Base-by-base conservation (phyloP, 1,140 invertebrate species). In the Saccostrea cuccullata region DNA sequence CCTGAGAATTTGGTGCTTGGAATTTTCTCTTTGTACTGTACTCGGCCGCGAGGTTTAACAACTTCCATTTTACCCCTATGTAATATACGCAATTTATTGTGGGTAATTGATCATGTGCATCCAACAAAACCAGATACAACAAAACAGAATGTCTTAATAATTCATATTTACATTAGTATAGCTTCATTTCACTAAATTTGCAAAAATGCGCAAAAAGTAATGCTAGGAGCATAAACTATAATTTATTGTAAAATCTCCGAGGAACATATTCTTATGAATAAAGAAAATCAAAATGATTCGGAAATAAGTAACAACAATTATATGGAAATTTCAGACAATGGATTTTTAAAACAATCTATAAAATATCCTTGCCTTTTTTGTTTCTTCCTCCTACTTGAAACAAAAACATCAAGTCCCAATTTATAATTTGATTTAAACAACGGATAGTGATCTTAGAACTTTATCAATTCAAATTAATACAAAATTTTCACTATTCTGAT, bases 151-250 rank as follows among this genome's bases (percentile, higher is more conserved):
- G 15, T 77, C 70, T 77, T 17, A 77, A 77, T 77, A 40, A 77
- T 77, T 77, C 70, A 77, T 77, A 77, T 77, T 77, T 77, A 77
- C 70, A 77, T 77, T 77, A 77, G 70, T 77, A 8, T 77, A 77
- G 70, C 70, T 77, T 30, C 70, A 77, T 77, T 77, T 77, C 70
- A 77, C 26, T 26, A 36, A 77, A 77, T 77, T 77, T 36, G 26
- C 26, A 36, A 23, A 77, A 77, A 17, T 77, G 26, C 70, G 15
- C 30, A 77, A 23, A 30, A 64, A 47, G 47, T 47, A 5, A 47
- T 47, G 47, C 47, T 47, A 47, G 47, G 5, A 47, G 5, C 9
- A 47, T 47, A 47, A 47, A 47, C 47, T 47, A 47, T 47, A 47
- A 47, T 47, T 47, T 47, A 47, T 47, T 47, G 47, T 47, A 47